Base-by-base conservation (phyloP, 2,888 invertebrate genomes). In the Harpagoxenus sublaevis region DNA sequence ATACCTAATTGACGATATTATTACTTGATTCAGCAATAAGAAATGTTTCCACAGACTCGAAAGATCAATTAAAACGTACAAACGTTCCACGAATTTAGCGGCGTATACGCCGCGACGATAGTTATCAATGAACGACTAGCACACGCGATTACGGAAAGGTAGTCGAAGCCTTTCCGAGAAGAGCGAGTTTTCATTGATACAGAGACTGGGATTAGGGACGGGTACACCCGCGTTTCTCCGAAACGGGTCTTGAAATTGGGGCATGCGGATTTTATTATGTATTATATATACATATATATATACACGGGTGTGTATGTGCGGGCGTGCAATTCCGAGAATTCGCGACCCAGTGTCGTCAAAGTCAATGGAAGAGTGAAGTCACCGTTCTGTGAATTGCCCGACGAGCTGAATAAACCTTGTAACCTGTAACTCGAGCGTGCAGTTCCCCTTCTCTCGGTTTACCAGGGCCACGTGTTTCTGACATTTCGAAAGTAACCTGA, bases 151-250 rank as follows among this genome's bases (percentile, higher is more conserved):
- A 63, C 82, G 87, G 84, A 86, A 87, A 85, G 39, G 60, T 15
- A 60, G 48, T 48, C 48, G 35, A 88, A 84, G 84, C 66, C 31
- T 89, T 45, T 86, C 89, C 85, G 68, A 85, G 90, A 88, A 89
- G 77, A 81, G 70, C 68, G 4, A 60, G 35, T 31, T 62, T 90
- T 87, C 90, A 90, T 90, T 89, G 90, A 89, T 87, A 73, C 84
- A 6, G 4, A 51, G 77, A 57, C 45, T 60, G 83, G 88, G 88
- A 89, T 87, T 89, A 78, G 84, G 70, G 57, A 18, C 53, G 45
- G 51, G 51, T 23, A 68, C 75, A 71, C 68, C 74, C 51, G 71
- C 78, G 53, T 57, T 90, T 88, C 86, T 48, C 31, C 78, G 87
- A 89, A 88, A 78, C 60, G 79, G 65, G 77, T 39, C 28, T 63